Evolutionary conservation across 2,113 vertebrate species (phyloP), one percentile per base, ranked within the genome.

Genomic region (Malurus alboscapulatus): DNA sequence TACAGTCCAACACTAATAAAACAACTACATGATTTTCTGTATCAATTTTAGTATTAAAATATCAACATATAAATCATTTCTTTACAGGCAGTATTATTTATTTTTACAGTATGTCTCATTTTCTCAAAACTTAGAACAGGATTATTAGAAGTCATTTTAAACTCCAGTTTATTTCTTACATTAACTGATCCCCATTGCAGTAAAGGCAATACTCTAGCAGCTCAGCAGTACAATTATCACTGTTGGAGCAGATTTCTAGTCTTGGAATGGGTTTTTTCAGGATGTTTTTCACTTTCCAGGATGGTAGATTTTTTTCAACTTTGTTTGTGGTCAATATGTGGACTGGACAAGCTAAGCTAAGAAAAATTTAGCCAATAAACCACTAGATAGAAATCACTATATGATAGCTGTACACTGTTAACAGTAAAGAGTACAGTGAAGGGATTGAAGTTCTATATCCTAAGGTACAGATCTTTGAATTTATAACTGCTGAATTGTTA

Each of bases 11-110:
- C 14, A 57, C 22, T 61, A 58, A 65, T 66, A 2, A 50, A 74
- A 81, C 48, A 63, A 11, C 1, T 11, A 2, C 9, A 63, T 34
- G 1, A 61, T 72, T 67, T 69, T 17, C 51, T 55, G 3, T 22
- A 61, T 42, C 21, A 42, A 17, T 34, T 58, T 44, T 29, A 67
- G 20, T 44, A 90, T 55, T 78, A 62, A 55, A 17, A 29, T 55
- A 51, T 8, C 14, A 1, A 47, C 13, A 19, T 4, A 34, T 4
- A 81, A 75, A 58, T 55, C 48, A 74, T 48, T 69, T 76, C 6
- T 42, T n/a, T 13, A 26, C 0, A 0, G 6, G 2, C 10, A 65
- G 50, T 42, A 50, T 16, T 25, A 71, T 15, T 48, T 1, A n/a
- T n/a, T 75, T 68, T 48, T 10, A 45, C 19, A 68, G 13, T 24